Percentiles rank a stretch among this genome's conserved stretches.
These are phyloP conservation scores for Pandemis heparana DNA, from an alignment of 2,888 invertebrate genomes.

Conservation along the genomic window DNA sequence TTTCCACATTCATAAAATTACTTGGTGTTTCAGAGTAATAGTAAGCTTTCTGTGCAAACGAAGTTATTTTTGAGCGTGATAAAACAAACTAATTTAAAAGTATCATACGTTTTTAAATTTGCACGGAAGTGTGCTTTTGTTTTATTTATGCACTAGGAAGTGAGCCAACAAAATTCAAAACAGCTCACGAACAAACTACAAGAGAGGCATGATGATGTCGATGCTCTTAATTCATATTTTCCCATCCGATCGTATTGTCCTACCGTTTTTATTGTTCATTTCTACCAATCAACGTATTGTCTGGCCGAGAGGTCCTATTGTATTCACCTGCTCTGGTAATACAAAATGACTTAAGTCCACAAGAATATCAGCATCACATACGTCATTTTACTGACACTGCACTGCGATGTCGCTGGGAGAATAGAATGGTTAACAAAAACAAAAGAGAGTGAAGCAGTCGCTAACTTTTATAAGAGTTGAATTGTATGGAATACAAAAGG, in stretches of 20 bases:
- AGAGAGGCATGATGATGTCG: slow-evolving; percentile 57
- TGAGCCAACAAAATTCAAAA: background rate
- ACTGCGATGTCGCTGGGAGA: slow-evolving; percentile 1
- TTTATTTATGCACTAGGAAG: too few relatives aligned
- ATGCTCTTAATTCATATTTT: slow-evolving; percentile 70
- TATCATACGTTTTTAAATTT: too few relatives aligned
- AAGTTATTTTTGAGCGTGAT: too few relatives aligned
- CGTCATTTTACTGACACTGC: background rate
- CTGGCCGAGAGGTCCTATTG: slow-evolving; percentile 56
- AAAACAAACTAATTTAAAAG: too few relatives aligned
- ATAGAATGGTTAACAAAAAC: slow-evolving; percentile 67
- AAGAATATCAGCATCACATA: background rate
- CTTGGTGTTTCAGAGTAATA: too few relatives aligned
- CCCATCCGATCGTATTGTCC: slow-evolving; percentile 72
- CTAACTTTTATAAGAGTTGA: slow-evolving; percentile 29
- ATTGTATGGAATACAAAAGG: slow-evolving; percentile 26
- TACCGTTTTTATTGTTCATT: slow-evolving; percentile 76
- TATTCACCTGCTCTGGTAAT: slow-evolving; percentile 39
- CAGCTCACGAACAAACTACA: slow-evolving; percentile 49
- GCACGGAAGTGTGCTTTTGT: too few relatives aligned
- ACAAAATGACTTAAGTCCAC: background rate
- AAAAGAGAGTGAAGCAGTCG: slow-evolving; percentile 51
- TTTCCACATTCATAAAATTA: too few relatives aligned
- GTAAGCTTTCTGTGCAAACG: too few relatives aligned
- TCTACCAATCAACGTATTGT: slow-evolving; percentile 77